Base-by-base conservation (phyloP, 2,888 invertebrate genomes). In the Aphidius colemani region DNA sequence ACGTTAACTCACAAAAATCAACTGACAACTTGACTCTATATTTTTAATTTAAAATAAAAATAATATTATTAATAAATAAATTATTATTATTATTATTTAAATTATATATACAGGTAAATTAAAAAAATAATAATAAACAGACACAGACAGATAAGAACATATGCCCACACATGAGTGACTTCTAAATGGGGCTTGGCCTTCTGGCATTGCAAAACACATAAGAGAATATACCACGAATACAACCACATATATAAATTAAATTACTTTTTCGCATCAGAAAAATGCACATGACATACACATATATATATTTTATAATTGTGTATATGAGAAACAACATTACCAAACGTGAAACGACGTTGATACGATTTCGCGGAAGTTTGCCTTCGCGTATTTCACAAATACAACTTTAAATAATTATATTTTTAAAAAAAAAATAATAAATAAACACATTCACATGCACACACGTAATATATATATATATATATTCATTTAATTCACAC, bases 151-250 rank as follows among this genome's bases (percentile, higher is more conserved):
- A 30, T 30, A 30, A 30, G 30, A 30, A 5, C 30, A 30, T 30
- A 30, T 30, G 30, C 30, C 30, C 30, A 30, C 30, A 30, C 30
- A 30, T 30, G 30, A 30, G 30, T 30, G 30, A 73, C 74, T 75
- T 75, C 70, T 75, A 78, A 76, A 77, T 72, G 76, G 76, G 77
- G 78, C 75, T 78, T 78, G 80, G 79, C 78, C 79, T 80, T 80
- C 79, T 80, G 75, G 76, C 76, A 74, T 79, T 80, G 79, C 80
- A 77, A 80, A 78, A 80, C 75, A 72, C 64, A 53, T 30, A n/a
- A n/a, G 30, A 30, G 30, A 30, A 30, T 30, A 30, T 30, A 30
- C 30, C 59, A 57, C 41, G 13, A 13, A 40, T 43, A 48, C 11
- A n/a, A 30, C 7, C 30, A 30, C 40, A 10, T 53, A 40, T 53